Conservation (phyloP, 2,113 vertebrate species). For the Morone chrysops region DNA sequence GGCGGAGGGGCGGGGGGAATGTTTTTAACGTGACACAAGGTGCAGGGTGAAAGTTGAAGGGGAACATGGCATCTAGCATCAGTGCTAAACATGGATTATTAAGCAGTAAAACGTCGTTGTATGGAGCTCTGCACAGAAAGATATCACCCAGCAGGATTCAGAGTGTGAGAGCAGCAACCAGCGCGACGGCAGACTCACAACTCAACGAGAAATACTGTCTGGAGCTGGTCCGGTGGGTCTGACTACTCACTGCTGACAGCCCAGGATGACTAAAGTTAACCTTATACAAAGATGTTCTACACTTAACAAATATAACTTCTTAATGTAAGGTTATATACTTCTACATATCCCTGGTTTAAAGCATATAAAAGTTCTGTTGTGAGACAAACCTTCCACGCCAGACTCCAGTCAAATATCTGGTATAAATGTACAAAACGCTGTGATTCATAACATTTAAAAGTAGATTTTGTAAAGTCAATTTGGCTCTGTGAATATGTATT, state of each 20-base stretch:
- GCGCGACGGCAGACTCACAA: conserved; percentile 29
- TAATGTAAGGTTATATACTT: accelerated
- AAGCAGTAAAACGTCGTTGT: conserved; percentile 29
- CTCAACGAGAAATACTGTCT: conserved; percentile 79
- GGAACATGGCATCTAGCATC: conserved; percentile 78
- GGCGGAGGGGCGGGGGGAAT: background rate
- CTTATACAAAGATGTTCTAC: too few species aligned
- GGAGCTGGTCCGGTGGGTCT: conserved; percentile 81
- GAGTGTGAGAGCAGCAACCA: conserved; percentile 54
- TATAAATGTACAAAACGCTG: background rate
- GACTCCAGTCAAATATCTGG: conserved; percentile 5
- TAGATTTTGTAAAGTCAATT: accelerated
- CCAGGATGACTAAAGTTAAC: background rate
- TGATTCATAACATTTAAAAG: accelerated
- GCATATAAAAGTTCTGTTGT: background rate
- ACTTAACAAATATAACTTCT: too few species aligned
- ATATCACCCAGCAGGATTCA: conserved; percentile 31
- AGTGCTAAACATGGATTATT: conserved; percentile 57
- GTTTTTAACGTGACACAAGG: conserved; percentile 49
- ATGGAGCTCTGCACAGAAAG: conserved; percentile 28
- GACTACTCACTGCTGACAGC: background rate
- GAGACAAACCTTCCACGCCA: background rate
- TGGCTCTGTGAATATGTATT: accelerated
- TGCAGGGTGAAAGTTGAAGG: conserved; percentile 66
- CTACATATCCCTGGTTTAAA: accelerated